Conservation (phyloP, 2,113 vertebrate species). For the Morone chrysops region DNA sequence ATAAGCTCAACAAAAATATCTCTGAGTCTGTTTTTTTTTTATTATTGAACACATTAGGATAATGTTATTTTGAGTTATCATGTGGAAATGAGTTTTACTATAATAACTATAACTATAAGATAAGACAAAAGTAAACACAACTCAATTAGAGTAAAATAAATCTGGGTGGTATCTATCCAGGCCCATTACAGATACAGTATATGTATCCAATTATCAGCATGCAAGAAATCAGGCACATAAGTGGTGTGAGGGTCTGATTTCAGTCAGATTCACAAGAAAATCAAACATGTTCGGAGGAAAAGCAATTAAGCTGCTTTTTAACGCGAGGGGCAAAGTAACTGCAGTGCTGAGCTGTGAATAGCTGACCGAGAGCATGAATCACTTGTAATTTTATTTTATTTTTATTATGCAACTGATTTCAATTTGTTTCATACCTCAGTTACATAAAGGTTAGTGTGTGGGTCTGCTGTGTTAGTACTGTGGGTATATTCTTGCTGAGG, state of each 20-base stretch:
- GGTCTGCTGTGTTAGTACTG: slow-evolving; percentile 14
- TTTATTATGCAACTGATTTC: slow-evolving; percentile 24
- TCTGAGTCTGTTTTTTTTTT: not conserved
- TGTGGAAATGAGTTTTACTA: not conserved
- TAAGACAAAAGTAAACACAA: not conserved
- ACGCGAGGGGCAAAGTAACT: not conserved
- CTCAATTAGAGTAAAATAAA: not conserved
- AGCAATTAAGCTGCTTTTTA: slow-evolving; percentile 4
- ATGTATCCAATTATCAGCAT: not conserved
- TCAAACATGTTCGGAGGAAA: not conserved
- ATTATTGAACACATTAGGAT: not conserved
- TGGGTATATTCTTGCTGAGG: not conserved
- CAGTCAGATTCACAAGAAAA: slow-evolving; percentile 11
- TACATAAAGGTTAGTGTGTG: slow-evolving; percentile 45
- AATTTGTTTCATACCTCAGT: slow-evolving; percentile 31
- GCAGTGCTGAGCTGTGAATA: not conserved
- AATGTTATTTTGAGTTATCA: not conserved
- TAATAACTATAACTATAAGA: not conserved
- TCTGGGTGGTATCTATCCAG: not conserved
- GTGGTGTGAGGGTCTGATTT: not conserved
- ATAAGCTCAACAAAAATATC: not conserved
- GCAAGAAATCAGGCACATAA: not conserved
- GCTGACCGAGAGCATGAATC: slow-evolving; percentile 7
- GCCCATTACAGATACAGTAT: not conserved
- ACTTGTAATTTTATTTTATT: slow-evolving; percentile 8